These are phyloP conservation scores for Regulus satrapa DNA, from an alignment of 2,113 vertebrate species.

Conservation along the genomic window DNA sequence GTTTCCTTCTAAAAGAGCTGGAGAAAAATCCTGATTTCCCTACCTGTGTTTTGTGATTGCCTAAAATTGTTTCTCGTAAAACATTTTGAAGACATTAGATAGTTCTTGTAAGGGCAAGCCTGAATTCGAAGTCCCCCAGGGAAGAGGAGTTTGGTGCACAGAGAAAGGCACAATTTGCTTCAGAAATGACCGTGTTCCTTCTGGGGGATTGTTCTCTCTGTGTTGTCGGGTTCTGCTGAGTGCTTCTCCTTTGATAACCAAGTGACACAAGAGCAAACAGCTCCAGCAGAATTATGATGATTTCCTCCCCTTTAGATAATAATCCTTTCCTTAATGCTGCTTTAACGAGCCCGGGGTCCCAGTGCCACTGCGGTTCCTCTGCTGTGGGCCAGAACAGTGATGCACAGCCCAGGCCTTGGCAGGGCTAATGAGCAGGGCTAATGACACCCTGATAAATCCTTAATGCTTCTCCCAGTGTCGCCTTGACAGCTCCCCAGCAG, in stretches of 20 bases:
- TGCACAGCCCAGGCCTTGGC: background rate
- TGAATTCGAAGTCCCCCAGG: background rate
- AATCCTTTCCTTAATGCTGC: background rate
- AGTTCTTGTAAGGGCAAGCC: background rate
- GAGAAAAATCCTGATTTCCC: background rate
- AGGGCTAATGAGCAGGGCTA: background rate
- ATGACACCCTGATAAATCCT: background rate
- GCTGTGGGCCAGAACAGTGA: background rate
- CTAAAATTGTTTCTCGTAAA: background rate
- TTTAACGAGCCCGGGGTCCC: background rate
- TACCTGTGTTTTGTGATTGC: accelerated
- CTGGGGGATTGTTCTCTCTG: background rate
- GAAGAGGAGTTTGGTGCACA: background rate
- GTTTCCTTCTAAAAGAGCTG: background rate
- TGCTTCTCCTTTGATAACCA: background rate
- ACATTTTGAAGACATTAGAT: background rate
- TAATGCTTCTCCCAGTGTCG: background rate
- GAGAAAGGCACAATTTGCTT: accelerated
- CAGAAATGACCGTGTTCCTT: accelerated
- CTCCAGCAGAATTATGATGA: background rate
- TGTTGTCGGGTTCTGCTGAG: background rate
- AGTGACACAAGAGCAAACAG: background rate
- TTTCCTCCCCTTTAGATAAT: background rate
- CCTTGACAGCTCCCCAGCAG: background rate
- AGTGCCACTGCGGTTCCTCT: background rate